These are phyloP conservation scores for Hippoglossus hippoglossus DNA, from an alignment of 2,797 vertebrate genomes.

Conservation along the genomic window DNA sequence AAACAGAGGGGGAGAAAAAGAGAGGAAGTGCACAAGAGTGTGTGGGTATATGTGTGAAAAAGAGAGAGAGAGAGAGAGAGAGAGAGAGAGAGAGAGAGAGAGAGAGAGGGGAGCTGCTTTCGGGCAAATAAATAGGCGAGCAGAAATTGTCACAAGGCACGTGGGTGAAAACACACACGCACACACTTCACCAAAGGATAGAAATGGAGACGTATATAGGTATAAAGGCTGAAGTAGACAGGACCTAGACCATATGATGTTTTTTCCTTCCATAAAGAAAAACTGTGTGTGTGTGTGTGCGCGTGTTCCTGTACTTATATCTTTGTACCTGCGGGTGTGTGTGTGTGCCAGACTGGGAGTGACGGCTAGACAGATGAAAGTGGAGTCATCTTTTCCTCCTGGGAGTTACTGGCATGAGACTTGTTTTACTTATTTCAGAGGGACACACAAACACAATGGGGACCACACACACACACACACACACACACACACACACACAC, in stretches of 20 bases:
- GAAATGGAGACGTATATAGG: slow-evolving; percentile 37
- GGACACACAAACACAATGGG: slow-evolving; percentile 18
- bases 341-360: not conserved
- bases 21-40: not conserved
- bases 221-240: slow-evolving; percentile 39
- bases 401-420: slow-evolving; percentile 46
- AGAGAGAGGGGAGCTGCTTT: slow-evolving; percentile 16
- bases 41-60: not conserved
- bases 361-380: slow-evolving; percentile 54
- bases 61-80: not conserved
- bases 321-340: not conserved
- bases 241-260: slow-evolving; percentile 19
- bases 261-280: slow-evolving; percentile 31
- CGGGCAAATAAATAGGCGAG: slow-evolving; percentile 55
- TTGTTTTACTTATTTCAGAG: slow-evolving; percentile 42
- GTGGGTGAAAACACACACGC: slow-evolving; percentile 28
- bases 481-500: slow-evolving; percentile 4
- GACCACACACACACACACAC: slow-evolving; percentile 27
- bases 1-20: not conserved
- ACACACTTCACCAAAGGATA: slow-evolving; percentile 25
- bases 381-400: slow-evolving; percentile 46
- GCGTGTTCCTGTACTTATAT: not conserved
- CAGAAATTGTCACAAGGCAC: slow-evolving; percentile 36
- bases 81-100: not conserved
- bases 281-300: not conserved